Evolutionary conservation across 2,797 vertebrate species (phyloP).

Genomic region (Eurystomus glaucurus): DNA sequence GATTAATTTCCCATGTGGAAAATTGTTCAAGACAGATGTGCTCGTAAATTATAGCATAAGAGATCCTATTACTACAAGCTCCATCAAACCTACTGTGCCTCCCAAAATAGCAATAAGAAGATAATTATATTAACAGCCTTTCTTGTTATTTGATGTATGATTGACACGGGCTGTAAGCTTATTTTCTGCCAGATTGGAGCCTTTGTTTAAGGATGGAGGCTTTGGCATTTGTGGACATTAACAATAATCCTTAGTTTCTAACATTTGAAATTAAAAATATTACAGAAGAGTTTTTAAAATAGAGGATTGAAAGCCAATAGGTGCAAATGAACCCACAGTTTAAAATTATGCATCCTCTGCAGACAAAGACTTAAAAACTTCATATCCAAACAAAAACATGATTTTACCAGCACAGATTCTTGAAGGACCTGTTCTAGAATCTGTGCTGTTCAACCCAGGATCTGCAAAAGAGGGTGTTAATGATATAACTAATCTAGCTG

Average conservation of each 20-base stretch:
- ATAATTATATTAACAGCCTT: conserved; percentile 76
- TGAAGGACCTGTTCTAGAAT: not conserved
- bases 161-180: conserved; percentile 31
- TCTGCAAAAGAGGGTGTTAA: not conserved
- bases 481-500: not conserved
- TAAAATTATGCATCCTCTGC: not conserved
- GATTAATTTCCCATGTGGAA: conserved; percentile 78
- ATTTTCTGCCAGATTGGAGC: conserved; percentile 35
- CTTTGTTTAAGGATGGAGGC: not conserved
- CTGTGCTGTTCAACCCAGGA: not conserved
- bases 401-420: not conserved
- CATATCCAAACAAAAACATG: not conserved
- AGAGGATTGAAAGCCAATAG: not conserved
- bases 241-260: not conserved
- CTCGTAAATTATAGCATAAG: conserved; percentile 67
- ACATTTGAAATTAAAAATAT: not conserved
- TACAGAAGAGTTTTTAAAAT: not conserved
- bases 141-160: conserved; percentile 61
- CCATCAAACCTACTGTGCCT: conserved; percentile 46
- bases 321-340: not conserved
- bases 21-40: conserved; percentile 71
- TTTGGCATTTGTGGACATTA: conserved; percentile 10
- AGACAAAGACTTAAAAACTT: not conserved
- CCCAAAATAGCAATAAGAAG: conserved; percentile 75
- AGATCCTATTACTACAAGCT: conserved; percentile 75